These are phyloP conservation scores for Coreoperca whiteheadi DNA, from an alignment of 2,113 vertebrate species.

Conservation along the genomic window DNA sequence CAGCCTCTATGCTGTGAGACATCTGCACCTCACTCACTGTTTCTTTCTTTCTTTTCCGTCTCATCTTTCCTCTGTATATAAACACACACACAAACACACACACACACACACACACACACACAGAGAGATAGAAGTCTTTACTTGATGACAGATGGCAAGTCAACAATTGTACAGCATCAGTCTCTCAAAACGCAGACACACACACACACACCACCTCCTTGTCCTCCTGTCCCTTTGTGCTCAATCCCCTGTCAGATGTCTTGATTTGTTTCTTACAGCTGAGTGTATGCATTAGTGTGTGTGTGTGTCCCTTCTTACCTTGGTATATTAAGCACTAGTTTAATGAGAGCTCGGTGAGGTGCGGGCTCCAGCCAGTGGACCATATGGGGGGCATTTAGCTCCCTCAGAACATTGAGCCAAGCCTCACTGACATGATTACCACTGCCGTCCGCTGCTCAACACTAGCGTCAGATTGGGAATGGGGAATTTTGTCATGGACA, in stretches of 20 bases:
- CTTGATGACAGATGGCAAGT: constrained; percentile 98
- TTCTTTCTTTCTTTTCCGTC: constrained; percentile 67
- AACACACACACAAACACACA: constrained; percentile 85
- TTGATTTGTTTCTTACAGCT: constrained; percentile 67
- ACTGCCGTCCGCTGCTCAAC: constrained; percentile 91
- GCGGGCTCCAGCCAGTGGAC: constrained; percentile 93
- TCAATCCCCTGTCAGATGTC: constrained; percentile 60
- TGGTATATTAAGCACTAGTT: constrained; percentile 90
- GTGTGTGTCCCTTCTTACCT: constrained; percentile 74
- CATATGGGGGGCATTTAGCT: constrained; percentile 99
- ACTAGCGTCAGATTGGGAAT: constrained; percentile 71
- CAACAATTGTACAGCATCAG: constrained; percentile 93
- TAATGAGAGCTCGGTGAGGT: constrained; percentile 86
- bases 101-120: too few species aligned
- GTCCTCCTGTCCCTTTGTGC: constrained; percentile 64
- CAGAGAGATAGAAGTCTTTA: constrained; percentile 81
- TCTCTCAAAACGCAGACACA: constrained; percentile 65
- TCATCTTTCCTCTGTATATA: constrained; percentile 79
- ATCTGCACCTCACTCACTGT: constrained; percentile 89
- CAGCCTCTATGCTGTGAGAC: constrained; percentile 92
- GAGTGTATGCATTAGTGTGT: constrained; percentile 58
- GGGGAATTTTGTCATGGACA: constrained; percentile 68
- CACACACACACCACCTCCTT: constrained; percentile 66
- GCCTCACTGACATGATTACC: constrained; percentile 94
- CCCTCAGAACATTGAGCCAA: constrained; percentile 94